A percentile compares a stretch with the other conserved stretches of the same genome.
Evolutionary conservation across 53 echinoderm and acorn worm genomes (phyloP).

Genomic region (Crossaster papposus): DNA sequence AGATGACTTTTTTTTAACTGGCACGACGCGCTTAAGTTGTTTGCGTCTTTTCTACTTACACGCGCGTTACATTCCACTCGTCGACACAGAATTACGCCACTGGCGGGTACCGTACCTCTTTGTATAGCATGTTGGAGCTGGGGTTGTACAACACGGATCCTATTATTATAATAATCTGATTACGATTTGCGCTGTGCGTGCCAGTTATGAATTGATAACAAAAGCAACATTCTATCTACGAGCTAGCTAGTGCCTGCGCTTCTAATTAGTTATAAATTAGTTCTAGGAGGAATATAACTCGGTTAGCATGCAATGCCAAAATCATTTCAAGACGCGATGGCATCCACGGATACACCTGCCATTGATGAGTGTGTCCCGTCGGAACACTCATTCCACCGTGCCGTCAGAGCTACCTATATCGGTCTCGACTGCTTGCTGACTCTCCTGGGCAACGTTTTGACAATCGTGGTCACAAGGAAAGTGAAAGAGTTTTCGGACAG

Average conservation of each 20-base stretch:
- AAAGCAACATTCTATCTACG: background rate
- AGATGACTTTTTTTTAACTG: too few relatives aligned
- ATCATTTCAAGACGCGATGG: background rate
- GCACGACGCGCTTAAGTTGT: too few relatives aligned
- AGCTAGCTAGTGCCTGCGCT: background rate
- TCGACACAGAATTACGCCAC: too few relatives aligned
- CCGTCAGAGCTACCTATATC: slow-evolving; percentile 39
- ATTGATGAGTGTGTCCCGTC: background rate
- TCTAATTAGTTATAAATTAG: background rate
- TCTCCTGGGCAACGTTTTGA: slow-evolving; percentile 40
- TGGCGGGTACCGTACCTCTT: too few relatives aligned
- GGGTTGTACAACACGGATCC: background rate
- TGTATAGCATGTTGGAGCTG: background rate
- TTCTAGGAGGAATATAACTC: background rate
- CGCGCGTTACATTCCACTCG: too few relatives aligned
- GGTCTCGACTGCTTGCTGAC: slow-evolving; percentile 29
- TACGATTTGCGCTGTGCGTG: background rate
- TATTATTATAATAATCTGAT: background rate
- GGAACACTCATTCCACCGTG: background rate
- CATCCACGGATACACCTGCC: background rate
- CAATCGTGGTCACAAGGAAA: slow-evolving; percentile 39
- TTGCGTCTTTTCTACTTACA: too few relatives aligned
- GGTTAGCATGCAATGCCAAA: background rate
- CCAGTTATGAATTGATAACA: background rate
- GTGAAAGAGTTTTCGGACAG: slow-evolving; percentile 23